phyloP scores from a whole-genome alignment of 2,113 vertebrate species.

The Micromys minutus region DNA sequence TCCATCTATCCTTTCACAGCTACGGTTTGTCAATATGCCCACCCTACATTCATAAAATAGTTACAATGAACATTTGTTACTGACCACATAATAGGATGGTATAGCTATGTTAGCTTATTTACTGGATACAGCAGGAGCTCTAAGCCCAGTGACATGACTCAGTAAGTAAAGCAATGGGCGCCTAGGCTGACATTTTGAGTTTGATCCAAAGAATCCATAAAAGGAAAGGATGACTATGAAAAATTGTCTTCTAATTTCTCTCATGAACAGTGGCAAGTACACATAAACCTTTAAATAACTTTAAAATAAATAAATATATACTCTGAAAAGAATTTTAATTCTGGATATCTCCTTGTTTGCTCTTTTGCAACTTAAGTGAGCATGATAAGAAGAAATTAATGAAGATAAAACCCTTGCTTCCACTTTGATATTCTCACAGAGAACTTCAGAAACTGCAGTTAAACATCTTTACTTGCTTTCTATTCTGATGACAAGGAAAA shows the following conservation, averaged over 20 bases:
- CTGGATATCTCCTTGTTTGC: background rate
- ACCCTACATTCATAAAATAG: background rate
- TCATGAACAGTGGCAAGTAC: background rate
- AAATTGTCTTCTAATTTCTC: background rate
- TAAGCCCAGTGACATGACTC: background rate
- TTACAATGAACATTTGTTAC: background rate
- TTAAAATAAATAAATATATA: background rate
- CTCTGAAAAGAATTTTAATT: background rate
- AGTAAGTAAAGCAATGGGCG: background rate
- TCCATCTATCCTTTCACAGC: background rate
- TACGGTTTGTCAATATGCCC: background rate
- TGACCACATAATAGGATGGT: background rate
- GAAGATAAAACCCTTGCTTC: background rate
- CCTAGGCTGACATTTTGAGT: background rate
- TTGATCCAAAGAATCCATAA: background rate
- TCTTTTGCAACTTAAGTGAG: background rate
- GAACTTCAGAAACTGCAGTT: background rate
- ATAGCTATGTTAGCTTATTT: background rate
- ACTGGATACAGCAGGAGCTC: background rate
- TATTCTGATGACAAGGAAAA: background rate
- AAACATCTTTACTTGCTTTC: background rate
- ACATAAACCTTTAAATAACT: background rate
- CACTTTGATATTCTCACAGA: background rate
- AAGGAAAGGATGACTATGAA: background rate
- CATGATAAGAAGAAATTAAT: background rate